Conservation (phyloP, 2,113 vertebrate species). For the Aviceda subcristata region DNA sequence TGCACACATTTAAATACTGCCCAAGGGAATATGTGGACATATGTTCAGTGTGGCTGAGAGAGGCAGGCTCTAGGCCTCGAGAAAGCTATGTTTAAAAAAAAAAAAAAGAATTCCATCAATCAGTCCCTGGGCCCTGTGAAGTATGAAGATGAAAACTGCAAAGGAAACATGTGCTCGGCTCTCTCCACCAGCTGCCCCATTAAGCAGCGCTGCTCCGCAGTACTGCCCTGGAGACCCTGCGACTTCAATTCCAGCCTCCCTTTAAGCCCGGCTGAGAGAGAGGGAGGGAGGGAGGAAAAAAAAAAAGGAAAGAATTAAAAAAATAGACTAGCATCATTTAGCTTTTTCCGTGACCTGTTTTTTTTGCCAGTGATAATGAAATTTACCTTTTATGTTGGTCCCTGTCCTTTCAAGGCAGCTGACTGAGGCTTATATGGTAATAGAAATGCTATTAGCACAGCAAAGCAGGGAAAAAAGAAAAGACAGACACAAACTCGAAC, state of each 20-base stretch:
- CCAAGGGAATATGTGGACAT: conserved; percentile 74
- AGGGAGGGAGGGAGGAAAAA: neutral
- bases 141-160: conserved; percentile 64
- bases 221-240: conserved; percentile 17
- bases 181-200: conserved; percentile 61
- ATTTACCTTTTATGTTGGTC: neutral
- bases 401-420: neutral
- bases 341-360: neutral
- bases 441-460: conserved; percentile 27
- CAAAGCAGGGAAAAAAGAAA: neutral
- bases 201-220: neutral
- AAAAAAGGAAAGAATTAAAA: neutral
- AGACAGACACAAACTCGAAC: conserved; percentile 3
- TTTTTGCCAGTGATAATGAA: neutral
- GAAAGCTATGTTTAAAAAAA: conserved; percentile 46
- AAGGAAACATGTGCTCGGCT: conserved; percentile 49
- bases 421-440: neutral
- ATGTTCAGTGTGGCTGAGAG: conserved; percentile 68
- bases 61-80: conserved; percentile 52
- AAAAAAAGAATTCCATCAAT: conserved; percentile 71
- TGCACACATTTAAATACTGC: conserved; percentile 70
- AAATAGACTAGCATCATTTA: neutral
- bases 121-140: conserved; percentile 61
- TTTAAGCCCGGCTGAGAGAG: conserved; percentile 1
- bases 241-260: conserved; percentile 39